Evolutionary conservation across 2,888 invertebrate genomes (phyloP).

Genomic region (Sarcophaga variegata): DNA sequence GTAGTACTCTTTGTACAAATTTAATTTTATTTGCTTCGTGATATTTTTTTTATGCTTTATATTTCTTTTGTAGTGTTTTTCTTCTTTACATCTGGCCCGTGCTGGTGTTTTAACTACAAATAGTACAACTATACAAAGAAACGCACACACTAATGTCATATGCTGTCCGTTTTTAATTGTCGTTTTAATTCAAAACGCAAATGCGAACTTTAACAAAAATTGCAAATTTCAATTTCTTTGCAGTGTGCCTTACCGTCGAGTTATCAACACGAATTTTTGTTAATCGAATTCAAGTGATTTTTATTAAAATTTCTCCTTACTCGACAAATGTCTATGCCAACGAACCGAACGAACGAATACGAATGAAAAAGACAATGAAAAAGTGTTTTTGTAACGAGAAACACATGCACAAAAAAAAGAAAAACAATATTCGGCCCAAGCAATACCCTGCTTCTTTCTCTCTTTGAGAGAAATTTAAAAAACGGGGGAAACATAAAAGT

Average conservation of each 20-base stretch:
- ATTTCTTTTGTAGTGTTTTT: neutral
- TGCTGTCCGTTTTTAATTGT: neutral
- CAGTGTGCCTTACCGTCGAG: conserved; percentile 50
- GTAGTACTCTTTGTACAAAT: conserved; percentile 11
- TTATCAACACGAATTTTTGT: conserved; percentile 60
- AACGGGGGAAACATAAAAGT: conserved; percentile 27
- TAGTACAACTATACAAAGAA: neutral
- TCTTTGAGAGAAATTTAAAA: conserved; percentile 23
- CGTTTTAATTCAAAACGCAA: conserved; percentile 33
- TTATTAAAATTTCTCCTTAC: conserved; percentile 58
- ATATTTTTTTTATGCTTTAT: conserved; percentile 6
- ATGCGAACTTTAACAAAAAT: conserved; percentile 31
- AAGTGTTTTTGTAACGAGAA: conserved; percentile 60
- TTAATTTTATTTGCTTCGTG: conserved; percentile 13
- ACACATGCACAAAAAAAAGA: conserved; percentile 38
- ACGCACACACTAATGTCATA: neutral
- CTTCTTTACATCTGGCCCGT: conserved; percentile 20
- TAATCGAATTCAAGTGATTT: conserved; percentile 64
- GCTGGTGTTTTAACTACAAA: conserved; percentile 13
- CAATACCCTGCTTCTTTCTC: neutral
- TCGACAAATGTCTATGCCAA: conserved; percentile 63
- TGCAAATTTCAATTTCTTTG: conserved; percentile 56
- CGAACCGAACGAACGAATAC: conserved; percentile 69
- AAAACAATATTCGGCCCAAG: conserved; percentile 18
- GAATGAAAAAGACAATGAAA: conserved; percentile 67